These are phyloP conservation scores for Petaurus breviceps DNA, from an alignment of 2,113 vertebrate species.

Conservation along the genomic window DNA sequence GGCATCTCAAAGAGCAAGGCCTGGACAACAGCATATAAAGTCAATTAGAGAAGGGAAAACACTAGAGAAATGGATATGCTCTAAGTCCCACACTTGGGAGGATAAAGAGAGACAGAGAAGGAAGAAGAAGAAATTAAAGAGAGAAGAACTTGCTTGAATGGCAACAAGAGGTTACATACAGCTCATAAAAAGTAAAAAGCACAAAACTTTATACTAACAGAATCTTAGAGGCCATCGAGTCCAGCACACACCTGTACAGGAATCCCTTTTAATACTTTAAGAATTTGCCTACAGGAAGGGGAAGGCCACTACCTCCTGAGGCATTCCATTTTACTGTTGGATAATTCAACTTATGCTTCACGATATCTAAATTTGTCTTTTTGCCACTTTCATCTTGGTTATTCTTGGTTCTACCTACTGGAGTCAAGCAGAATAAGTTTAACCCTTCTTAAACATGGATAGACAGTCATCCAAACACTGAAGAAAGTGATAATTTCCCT, in stretches of 20 bases:
- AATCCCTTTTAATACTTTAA: background rate
- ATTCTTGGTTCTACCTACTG: background rate
- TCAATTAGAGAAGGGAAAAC: constrained; percentile 35
- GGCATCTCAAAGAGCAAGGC: constrained; percentile 48
- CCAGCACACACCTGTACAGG: background rate
- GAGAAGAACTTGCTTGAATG: background rate
- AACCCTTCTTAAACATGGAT: background rate
- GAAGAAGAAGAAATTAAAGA: background rate
- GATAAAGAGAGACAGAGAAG: background rate
- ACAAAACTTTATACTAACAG: background rate
- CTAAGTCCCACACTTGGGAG: background rate
- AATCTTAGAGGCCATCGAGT: background rate
- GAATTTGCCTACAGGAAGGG: background rate
- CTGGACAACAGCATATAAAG: constrained; percentile 32
- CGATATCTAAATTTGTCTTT: background rate
- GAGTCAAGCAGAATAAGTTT: background rate
- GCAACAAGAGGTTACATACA: background rate
- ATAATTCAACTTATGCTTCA: background rate
- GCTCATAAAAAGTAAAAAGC: background rate
- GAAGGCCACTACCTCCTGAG: background rate
- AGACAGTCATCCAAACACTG: background rate
- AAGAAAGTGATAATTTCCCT: background rate
- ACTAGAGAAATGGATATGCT: background rate
- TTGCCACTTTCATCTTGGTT: background rate
- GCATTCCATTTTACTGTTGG: background rate